Base-by-base conservation (phyloP, 2,113 vertebrate genomes). In the Aldabrachelys gigantea region DNA sequence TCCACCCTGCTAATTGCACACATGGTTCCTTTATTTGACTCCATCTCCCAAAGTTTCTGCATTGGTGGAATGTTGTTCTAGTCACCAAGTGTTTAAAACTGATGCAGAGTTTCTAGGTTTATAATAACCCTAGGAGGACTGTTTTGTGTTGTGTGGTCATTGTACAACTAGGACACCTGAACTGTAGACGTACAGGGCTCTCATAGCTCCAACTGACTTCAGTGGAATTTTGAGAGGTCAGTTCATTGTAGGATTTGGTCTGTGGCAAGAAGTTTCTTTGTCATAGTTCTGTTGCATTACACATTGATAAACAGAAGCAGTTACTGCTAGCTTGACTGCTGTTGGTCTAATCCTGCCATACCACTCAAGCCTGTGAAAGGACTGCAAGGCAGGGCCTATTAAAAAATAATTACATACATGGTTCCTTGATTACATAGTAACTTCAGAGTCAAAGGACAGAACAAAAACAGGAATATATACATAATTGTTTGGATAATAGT, bases 231-330 rank as follows among this genome's bases (percentile, higher is more conserved):
- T 0, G 4, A 16, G 84, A 47, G 29, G 47, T 0, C 7, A 2
- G 0, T 54, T 87, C 72, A 8, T 25, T 53, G 79, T 53, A 44
- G 82, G 69, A 93, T 29, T 10, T 50, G 79, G 13, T 24, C 59
- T 21, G 19, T 10, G 56, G 11, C 2, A 56, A 10, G 0, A 1
- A 0, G 0, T 10, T 35, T 89, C 44, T 72, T 21, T 49, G 38
- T 35, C 52, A 8, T 49, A 38, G 22, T 76, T 76, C 38, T 41
- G 21, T 41, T 44, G 19, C 21, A 21, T 41, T 75, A 38, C n/a
- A 76, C 12, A 47, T 19, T 57, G 31, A 79, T 57, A 49, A 87
- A 41, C 38, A 16, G 49, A 41, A 54, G 16, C 29, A 56, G 38
- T 72, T 27, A 47, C 41, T 72, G 35, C 35, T 52, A 52, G 1